A percentile compares a stretch with the other conserved stretches of the same genome.
These are phyloP conservation scores for Ditylenchus dipsaci DNA, from an alignment of 1,140 invertebrate genomes.

Conservation along the genomic window DNA sequence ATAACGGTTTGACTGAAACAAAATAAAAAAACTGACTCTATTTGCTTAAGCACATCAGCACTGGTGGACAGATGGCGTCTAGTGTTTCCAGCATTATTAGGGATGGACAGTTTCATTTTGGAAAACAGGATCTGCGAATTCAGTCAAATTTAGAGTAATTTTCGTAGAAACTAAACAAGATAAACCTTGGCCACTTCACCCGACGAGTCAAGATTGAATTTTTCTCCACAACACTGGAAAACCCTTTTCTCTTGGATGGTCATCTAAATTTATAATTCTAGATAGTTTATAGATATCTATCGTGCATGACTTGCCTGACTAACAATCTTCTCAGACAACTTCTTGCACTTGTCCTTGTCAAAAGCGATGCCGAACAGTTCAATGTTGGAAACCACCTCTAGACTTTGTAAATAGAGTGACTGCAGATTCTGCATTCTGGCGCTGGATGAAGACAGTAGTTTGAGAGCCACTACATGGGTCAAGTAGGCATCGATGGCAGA, in stretches of 20 bases:
- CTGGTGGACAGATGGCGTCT: not conserved
- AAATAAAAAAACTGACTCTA: conserved; percentile 59
- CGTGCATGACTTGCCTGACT: conserved; percentile 24
- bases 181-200: conserved; percentile 62
- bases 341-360: conserved; percentile 61
- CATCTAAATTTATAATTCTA: conserved; percentile 64
- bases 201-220: conserved; percentile 76
- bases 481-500: not conserved
- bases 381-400: conserved; percentile 71
- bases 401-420: conserved; percentile 12
- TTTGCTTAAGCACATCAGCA: conserved; percentile 17
- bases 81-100: not conserved
- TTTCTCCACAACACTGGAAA: conserved; percentile 70
- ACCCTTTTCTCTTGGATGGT: conserved; percentile 70
- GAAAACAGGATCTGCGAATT: not conserved
- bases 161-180: too few relatives aligned
- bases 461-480: not conserved
- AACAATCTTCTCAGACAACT: conserved; percentile 58
- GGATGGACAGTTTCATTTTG: not conserved
- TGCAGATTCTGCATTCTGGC: not conserved
- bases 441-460: not conserved
- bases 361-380: conserved; percentile 77
- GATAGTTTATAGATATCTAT: too few relatives aligned
- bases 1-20: too few relatives aligned
- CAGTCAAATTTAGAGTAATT: too few relatives aligned